A percentile compares a stretch with the other conserved stretches of the same genome.
These are phyloP conservation scores for Prosopocoilus inquinatus DNA, from an alignment of 2,888 invertebrate genomes.

Conservation along the genomic window DNA sequence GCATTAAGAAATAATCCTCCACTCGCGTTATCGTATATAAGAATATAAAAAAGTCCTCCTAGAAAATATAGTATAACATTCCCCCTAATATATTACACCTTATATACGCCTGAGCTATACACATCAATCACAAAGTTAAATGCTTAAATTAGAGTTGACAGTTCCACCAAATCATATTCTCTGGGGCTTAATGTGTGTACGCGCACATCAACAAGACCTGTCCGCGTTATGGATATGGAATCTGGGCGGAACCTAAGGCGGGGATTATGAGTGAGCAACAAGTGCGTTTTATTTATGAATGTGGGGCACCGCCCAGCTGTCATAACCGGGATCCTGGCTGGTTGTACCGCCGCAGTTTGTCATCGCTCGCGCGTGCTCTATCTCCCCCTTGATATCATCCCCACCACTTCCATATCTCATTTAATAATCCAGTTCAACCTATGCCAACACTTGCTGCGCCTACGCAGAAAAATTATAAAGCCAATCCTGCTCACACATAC, in stretches of 20 bases:
- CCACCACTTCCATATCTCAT: conserved; percentile 49
- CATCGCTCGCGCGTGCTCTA: conserved; percentile 50
- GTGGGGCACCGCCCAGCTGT: conserved; percentile 66
- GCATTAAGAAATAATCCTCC: background rate
- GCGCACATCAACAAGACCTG: too few relatives aligned
- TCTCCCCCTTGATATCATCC: conserved; percentile 36
- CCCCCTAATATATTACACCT: too few relatives aligned
- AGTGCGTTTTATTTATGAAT: conserved; percentile 71
- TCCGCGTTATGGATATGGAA: conserved; percentile 47
- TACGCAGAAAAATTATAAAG: background rate
- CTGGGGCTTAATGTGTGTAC: too few relatives aligned
- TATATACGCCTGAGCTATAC: background rate
- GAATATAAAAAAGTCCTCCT: too few relatives aligned
- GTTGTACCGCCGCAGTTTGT: conserved; percentile 52
- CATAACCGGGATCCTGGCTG: conserved; percentile 67
- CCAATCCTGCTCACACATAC: too few relatives aligned
- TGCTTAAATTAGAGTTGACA: background rate
- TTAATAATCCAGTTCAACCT: conserved; percentile 54
- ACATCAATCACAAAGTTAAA: background rate
- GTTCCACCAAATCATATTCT: background rate
- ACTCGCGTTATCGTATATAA: too few relatives aligned
- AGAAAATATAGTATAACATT: too few relatives aligned
- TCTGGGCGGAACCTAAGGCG: conserved; percentile 55
- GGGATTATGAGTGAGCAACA: conserved; percentile 61
- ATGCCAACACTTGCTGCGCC: conserved; percentile 29